phyloP scores from a whole-genome alignment of 1,140 invertebrate genomes.

The Drosophila lowei region DNA sequence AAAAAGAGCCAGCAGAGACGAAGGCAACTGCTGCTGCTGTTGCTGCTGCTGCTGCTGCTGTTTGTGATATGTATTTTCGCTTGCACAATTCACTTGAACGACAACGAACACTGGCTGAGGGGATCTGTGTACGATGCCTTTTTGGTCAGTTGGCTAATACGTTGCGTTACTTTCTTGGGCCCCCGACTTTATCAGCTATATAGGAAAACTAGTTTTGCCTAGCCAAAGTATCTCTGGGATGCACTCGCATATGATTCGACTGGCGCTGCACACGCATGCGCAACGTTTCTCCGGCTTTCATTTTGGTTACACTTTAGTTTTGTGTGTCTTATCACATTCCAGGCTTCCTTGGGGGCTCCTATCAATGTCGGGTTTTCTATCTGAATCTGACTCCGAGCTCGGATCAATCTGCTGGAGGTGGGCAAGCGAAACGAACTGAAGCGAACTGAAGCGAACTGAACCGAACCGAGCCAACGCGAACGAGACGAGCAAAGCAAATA shows the following conservation, averaged over 20 bases:
- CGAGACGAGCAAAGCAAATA: constrained; percentile 64
- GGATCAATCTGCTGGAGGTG: too few species aligned
- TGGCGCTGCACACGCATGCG: constrained; percentile 64
- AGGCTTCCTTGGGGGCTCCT: constrained; percentile 4
- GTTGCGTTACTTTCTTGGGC: constrained; percentile 60
- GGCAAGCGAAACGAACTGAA: background rate
- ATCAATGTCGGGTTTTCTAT: too few species aligned
- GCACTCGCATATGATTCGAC: constrained; percentile 34
- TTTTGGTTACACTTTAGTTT: constrained; percentile 49
- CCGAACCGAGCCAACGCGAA: constrained; percentile 43
- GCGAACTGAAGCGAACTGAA: constrained; percentile 18
- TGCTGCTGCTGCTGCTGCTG: constrained; percentile 16
- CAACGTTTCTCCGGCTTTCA: constrained; percentile 73
- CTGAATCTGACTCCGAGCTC: background rate
- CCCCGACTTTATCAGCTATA: constrained; percentile 18
- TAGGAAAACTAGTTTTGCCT: constrained; percentile 34
- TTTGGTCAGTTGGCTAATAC: constrained; percentile 75
- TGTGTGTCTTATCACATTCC: constrained; percentile 34
- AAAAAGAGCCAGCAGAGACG: constrained; percentile 17
- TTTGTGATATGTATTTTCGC: constrained; percentile 26
- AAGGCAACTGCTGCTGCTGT: constrained; percentile 20
- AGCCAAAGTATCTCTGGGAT: constrained; percentile 33
- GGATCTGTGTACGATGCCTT: constrained; percentile 29
- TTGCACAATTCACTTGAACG: constrained; percentile 68
- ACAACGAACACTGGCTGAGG: constrained; percentile 11